A percentile compares a stretch with the other conserved stretches of the same genome.
phyloP scores from a whole-genome alignment of 2,113 vertebrate genomes.

The Enhydra lutris region DNA sequence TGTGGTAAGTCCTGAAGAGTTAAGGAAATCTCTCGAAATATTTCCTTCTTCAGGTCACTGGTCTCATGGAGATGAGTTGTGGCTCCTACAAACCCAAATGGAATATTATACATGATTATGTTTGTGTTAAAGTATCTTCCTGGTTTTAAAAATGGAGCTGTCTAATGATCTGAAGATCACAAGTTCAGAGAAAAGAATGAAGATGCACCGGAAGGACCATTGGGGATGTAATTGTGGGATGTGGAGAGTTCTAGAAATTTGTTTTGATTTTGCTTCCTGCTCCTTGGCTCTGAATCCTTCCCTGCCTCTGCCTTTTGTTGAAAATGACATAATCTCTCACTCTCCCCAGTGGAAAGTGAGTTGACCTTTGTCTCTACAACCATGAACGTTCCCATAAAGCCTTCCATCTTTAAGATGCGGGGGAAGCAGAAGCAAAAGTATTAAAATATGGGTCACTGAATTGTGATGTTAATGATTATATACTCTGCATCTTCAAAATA shows the following conservation, averaged over 20 bases:
- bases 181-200: neutral
- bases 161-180: neutral
- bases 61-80: neutral
- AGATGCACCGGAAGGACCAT: neutral
- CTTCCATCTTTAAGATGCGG: neutral
- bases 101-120: neutral
- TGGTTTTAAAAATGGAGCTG: neutral
- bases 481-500: neutral
- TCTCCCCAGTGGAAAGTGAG: neutral
- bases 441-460: neutral
- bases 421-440: neutral
- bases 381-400: neutral
- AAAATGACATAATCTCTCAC: slow-evolving; percentile 24
- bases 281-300: neutral
- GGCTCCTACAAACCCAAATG: neutral
- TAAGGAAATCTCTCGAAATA: neutral
- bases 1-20: neutral
- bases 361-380: neutral
- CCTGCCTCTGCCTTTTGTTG: neutral
- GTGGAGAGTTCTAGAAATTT: neutral
- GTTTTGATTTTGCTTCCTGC: slow-evolving; percentile 29
- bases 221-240: neutral
- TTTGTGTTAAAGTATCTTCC: neutral
- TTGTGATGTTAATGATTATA: neutral
- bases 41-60: neutral